A percentile compares a stretch with the other conserved stretches of the same genome.
These are phyloP conservation scores for Hippocampus abdominalis DNA, from an alignment of 2,113 vertebrate genomes.

Conservation along the genomic window DNA sequence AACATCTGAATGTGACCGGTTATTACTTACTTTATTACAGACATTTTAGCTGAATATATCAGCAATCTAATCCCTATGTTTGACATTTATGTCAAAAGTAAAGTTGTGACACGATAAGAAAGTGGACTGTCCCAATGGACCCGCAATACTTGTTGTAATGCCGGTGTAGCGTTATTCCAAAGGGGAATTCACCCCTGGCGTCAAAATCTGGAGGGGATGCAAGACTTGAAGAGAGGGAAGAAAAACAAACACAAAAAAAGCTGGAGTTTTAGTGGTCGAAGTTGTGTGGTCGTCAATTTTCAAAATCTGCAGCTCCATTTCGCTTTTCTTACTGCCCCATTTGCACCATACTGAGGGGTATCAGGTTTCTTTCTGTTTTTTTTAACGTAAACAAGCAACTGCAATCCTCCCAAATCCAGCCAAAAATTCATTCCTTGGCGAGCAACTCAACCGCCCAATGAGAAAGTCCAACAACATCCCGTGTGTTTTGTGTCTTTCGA, in stretches of 20 bases:
- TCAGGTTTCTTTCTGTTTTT: background rate
- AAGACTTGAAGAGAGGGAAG: background rate
- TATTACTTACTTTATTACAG: conserved; percentile 19
- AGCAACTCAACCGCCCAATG: too few relatives aligned
- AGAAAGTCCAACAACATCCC: too few relatives aligned
- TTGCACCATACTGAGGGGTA: too few relatives aligned
- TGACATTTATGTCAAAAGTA: conserved; percentile 23
- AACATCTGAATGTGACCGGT: conserved; percentile 35
- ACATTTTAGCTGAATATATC: conserved; percentile 26
- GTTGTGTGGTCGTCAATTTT: background rate
- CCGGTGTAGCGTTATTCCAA: background rate
- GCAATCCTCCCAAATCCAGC: too few relatives aligned
- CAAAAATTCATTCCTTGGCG: too few relatives aligned
- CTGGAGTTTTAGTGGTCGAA: background rate
- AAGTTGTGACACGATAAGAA: conserved; percentile 4
- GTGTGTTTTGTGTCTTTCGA: background rate
- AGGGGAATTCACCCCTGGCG: background rate
- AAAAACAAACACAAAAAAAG: background rate
- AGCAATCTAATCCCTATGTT: conserved; percentile 8
- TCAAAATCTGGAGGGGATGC: background rate
- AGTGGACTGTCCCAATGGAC: conserved; percentile 1
- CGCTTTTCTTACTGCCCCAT: background rate
- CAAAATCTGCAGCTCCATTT: background rate
- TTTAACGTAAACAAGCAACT: too few relatives aligned
- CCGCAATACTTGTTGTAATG: background rate